These are phyloP conservation scores for Tryphoninae sp. DNA, from an alignment of 2,888 invertebrate genomes.

Conservation along the genomic window DNA sequence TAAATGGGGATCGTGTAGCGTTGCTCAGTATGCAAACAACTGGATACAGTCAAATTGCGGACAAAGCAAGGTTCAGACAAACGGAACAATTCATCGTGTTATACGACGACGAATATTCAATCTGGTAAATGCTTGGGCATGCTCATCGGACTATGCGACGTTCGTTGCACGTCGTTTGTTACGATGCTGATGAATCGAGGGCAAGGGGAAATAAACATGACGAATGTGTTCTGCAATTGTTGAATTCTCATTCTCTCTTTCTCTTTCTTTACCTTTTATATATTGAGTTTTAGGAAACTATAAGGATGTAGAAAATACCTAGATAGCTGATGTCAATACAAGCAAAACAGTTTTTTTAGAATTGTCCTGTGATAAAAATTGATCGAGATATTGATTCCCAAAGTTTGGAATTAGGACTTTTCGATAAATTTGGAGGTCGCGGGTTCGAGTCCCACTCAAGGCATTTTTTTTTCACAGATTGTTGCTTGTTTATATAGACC, in stretches of 20 bases:
- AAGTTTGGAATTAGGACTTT: background rate
- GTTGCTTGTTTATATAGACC: too few species aligned
- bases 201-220: constrained; percentile 30
- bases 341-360: too few species aligned
- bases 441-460: too few species aligned
- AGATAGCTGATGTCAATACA: too few species aligned
- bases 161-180: background rate
- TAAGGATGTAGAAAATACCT: too few species aligned
- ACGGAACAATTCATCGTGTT: constrained; percentile 5
- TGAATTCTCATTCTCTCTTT: background rate
- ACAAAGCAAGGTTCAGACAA: constrained; percentile 9
- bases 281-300: background rate
- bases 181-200: constrained; percentile 19
- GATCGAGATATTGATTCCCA: too few species aligned
- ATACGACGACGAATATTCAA: background rate
- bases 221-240: background rate
- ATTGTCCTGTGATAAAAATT: too few species aligned
- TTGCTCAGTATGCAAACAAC: background rate
- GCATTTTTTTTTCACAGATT: too few species aligned
- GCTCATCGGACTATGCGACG: background rate
- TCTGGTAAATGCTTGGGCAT: background rate
- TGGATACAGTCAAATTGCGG: constrained; percentile 3
- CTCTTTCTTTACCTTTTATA: background rate
- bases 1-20: background rate
- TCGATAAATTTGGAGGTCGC: too few species aligned